Conservation (phyloP, 2,888 invertebrate species). For the Metacarcinus magister region DNA sequence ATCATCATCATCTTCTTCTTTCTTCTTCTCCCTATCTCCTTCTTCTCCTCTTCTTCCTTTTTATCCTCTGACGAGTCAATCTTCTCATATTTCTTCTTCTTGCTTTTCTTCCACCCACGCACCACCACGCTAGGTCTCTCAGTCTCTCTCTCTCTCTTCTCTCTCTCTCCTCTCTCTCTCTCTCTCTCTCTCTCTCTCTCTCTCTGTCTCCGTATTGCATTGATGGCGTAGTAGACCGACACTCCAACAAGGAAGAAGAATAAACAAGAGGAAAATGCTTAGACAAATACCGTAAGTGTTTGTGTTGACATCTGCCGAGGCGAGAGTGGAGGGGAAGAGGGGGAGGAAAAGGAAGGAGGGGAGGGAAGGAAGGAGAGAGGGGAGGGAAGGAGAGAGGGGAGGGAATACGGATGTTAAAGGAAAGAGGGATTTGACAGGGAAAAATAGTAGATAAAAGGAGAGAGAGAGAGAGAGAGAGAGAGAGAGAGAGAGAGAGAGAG, state of each 20-base stretch:
- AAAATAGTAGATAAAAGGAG: too few species aligned
- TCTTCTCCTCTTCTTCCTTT: too few species aligned
- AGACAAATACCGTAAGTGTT: conserved; percentile 6
- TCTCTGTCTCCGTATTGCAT: background rate
- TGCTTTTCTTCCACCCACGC: too few species aligned
- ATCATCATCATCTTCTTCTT: too few species aligned
- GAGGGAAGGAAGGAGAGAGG: too few species aligned
- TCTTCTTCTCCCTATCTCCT: too few species aligned
- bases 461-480: too few species aligned
- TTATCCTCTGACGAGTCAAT: too few species aligned
- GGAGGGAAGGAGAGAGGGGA: background rate
- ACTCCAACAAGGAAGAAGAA: background rate
- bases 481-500: too few species aligned
- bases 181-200: background rate
- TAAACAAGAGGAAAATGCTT: conserved; percentile 12
- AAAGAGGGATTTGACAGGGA: background rate
- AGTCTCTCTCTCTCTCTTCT: background rate
- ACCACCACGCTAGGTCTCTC: background rate
- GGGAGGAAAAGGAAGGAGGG: too few species aligned
- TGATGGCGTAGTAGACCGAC: background rate
- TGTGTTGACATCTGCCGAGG: background rate
- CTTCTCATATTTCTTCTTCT: too few species aligned
- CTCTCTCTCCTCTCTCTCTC: too few species aligned
- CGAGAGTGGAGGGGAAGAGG: background rate
- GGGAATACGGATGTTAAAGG: background rate